phyloP scores from a whole-genome alignment of 2,888 invertebrate genomes.

The Empis stercorea region DNA sequence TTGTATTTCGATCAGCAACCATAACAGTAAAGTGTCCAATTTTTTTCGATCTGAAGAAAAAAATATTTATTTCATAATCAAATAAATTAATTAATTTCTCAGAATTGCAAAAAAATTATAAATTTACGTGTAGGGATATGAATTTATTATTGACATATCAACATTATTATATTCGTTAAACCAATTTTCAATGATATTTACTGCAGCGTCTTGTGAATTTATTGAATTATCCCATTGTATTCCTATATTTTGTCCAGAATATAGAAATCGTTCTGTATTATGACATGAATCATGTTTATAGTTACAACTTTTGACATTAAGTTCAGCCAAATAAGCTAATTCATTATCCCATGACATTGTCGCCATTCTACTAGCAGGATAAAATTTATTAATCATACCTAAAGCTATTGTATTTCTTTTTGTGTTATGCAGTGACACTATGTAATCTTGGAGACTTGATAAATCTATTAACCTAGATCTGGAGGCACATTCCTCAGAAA shows the following conservation, averaged over 20 bases:
- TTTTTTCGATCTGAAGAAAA: not conserved
- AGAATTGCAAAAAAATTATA: not conserved
- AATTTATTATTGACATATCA: constrained; percentile 1
- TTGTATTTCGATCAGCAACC: constrained; percentile 3
- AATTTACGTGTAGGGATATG: not conserved
- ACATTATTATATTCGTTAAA: constrained; percentile 4
- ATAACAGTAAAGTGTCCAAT: constrained; percentile 9
- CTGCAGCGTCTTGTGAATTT: not conserved
- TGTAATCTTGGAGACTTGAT: not conserved
- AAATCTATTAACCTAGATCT: not conserved
- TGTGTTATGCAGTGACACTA: constrained; percentile 16
- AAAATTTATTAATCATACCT: constrained; percentile 15
- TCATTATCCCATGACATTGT: constrained; percentile 21
- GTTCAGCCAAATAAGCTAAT: constrained; percentile 20
- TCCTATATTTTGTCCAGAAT: constrained; percentile 7
- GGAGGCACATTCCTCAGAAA: not conserved
- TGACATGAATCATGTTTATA: constrained; percentile 6
- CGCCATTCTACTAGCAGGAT: constrained; percentile 20
- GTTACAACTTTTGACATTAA: constrained; percentile 19
- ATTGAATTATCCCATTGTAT: not conserved
- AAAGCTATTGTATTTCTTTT: constrained; percentile 20
- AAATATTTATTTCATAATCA: not conserved
- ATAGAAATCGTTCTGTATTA: constrained; percentile 3
- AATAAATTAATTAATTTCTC: not conserved
- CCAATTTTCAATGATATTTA: constrained; percentile 5